These are phyloP conservation scores for Atrichornis clamosus DNA, from an alignment of 2,113 vertebrate species.

Conservation along the genomic window DNA sequence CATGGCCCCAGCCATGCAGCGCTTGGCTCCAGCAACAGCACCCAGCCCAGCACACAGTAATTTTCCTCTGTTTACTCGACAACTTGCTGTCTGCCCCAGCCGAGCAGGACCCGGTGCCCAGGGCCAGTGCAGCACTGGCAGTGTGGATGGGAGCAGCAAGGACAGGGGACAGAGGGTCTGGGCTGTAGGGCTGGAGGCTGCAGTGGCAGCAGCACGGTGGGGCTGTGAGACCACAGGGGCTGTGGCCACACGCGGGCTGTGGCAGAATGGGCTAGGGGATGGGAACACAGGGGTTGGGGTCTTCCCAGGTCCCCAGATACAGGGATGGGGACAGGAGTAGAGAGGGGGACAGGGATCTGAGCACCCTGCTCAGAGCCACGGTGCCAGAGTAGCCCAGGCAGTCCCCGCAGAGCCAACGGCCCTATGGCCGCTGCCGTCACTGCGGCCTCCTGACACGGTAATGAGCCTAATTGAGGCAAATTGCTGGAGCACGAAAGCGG, in stretches of 20 bases:
- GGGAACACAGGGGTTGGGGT: neutral
- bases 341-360: neutral
- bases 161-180: neutral
- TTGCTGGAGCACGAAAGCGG: conserved; percentile 39
- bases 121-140: neutral
- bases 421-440: neutral
- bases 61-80: conserved; percentile 46
- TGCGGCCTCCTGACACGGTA: neutral
- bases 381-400: neutral
- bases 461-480: conserved; percentile 57
- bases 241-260: too few species aligned
- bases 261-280: rapidly evolving
- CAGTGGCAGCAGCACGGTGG: rapidly evolving
- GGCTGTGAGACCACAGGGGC: too few species aligned
- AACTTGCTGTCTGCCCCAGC: neutral
- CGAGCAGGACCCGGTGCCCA: rapidly evolving
- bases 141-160: neutral
- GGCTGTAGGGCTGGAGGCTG: rapidly evolving
- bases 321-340: neutral
- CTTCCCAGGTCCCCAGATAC: neutral
- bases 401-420: neutral
- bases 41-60: neutral
- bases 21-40: neutral
- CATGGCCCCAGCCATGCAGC: neutral
- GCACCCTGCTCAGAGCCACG: neutral